Evolutionary conservation across 2,888 invertebrate species (phyloP).

Genomic region (Acanthoscelides obtectus): DNA sequence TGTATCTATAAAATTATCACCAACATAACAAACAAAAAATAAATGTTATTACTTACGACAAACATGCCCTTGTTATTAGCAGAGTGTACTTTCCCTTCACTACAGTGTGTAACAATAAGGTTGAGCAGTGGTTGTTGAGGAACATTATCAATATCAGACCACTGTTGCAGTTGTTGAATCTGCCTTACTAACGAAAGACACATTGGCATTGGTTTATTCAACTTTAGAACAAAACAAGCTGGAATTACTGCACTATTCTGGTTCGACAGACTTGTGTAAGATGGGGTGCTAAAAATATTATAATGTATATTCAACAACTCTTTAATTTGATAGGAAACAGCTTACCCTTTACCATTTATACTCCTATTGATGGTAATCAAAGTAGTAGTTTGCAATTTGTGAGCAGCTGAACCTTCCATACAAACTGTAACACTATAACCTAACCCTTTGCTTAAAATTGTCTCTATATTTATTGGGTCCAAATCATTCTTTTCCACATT

Average conservation of each 20-base stretch:
- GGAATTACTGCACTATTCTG: constrained; percentile 87
- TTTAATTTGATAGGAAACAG: constrained; percentile 2
- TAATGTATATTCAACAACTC: background rate
- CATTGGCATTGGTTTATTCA: constrained; percentile 83
- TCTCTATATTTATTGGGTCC: constrained; percentile 70
- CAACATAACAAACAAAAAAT: too few relatives aligned
- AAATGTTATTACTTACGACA: constrained; percentile 67
- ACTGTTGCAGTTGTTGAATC: constrained; percentile 59
- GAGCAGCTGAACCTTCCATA: constrained; percentile 80
- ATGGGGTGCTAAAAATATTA: constrained; percentile 58
- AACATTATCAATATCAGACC: constrained; percentile 51
- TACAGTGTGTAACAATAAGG: constrained; percentile 73
- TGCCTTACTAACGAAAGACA: constrained; percentile 67
- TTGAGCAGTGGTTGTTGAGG: constrained; percentile 60
- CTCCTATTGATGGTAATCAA: constrained; percentile 67
- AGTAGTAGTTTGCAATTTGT: constrained; percentile 73
- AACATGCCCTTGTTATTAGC: constrained; percentile 74
- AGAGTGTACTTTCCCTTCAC: constrained; percentile 68
- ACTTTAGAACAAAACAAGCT: constrained; percentile 77
- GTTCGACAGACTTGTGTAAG: constrained; percentile 73
- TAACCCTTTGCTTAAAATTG: constrained; percentile 62
- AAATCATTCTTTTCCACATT: constrained; percentile 69
- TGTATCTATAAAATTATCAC: too few relatives aligned
- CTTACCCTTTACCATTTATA: constrained; percentile 70
- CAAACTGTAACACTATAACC: constrained; percentile 87